phyloP scores from a whole-genome alignment of 2,888 invertebrate genomes.

The Eucera pruinosa region DNA sequence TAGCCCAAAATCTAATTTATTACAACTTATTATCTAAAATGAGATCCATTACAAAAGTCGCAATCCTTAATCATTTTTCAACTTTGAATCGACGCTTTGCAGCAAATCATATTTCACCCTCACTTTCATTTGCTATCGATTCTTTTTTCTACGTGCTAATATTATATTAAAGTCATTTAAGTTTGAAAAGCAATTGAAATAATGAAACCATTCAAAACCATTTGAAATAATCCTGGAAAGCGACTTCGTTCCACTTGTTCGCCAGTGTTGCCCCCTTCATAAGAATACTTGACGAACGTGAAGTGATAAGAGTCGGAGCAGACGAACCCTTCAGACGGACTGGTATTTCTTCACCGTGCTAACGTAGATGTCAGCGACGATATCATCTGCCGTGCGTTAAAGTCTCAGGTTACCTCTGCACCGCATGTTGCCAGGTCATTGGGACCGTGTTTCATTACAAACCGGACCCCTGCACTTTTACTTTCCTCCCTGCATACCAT shows the following conservation, averaged over 20 bases:
- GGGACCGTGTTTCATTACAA: conserved; percentile 74
- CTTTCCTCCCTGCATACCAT: conserved; percentile 63
- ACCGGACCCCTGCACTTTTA: conserved; percentile 64
- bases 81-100: no score
- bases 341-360: conserved; percentile 72
- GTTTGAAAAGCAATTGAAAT: no score
- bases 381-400: conserved; percentile 73
- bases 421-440: conserved; percentile 73
- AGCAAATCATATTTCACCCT: no score
- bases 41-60: no score
- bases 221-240: neutral
- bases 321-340: conserved; percentile 38
- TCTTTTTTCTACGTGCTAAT: no score
- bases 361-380: conserved; percentile 81
- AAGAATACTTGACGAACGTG: conserved; percentile 42
- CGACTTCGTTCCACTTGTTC: conserved; percentile 2
- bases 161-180: no score
- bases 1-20: no score
- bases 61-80: no score
- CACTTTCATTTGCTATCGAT: no score
- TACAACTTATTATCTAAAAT: no score
- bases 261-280: neutral
- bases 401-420: conserved; percentile 78
- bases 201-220: no score
- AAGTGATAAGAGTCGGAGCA: conserved; percentile 57